These are phyloP conservation scores for Chloroceryle inda DNA, from an alignment of 2,797 vertebrate genomes.

Conservation along the genomic window DNA sequence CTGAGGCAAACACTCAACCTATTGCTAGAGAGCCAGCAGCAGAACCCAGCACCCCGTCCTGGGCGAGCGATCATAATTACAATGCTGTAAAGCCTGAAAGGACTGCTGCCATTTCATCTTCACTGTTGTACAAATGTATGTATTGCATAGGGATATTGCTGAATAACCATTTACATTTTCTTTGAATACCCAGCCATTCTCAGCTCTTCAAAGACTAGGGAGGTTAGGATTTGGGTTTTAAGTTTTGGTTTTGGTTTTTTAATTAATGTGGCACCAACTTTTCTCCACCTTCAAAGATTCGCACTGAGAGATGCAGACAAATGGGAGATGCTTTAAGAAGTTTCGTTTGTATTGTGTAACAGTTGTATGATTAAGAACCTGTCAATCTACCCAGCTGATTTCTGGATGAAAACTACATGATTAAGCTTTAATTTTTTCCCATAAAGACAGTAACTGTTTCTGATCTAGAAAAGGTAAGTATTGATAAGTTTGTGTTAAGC, in stretches of 20 bases:
- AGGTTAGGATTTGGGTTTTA: not conserved
- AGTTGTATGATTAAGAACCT: constrained; percentile 31
- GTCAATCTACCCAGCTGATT: not conserved
- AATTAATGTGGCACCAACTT: constrained; percentile 8
- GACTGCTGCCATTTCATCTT: constrained; percentile 87
- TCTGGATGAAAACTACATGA: constrained; percentile 26
- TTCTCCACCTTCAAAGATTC: constrained; percentile 60
- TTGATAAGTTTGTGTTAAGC: not conserved
- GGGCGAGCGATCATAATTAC: constrained; percentile 91
- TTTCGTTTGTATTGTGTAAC: not conserved
- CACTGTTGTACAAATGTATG: constrained; percentile 96
- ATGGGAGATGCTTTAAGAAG: constrained; percentile 18
- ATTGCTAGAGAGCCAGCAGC: constrained; percentile 76
- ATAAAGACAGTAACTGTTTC: constrained; percentile 48
- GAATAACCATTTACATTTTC: constrained; percentile 62
- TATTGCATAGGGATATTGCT: constrained; percentile 87
- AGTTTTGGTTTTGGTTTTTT: not conserved
- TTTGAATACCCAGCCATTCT: constrained; percentile 59
- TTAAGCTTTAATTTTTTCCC: constrained; percentile 28
- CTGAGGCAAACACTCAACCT: constrained; percentile 72
- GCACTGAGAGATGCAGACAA: not conserved
- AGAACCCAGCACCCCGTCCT: constrained; percentile 82
- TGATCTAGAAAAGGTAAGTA: constrained; percentile 58
- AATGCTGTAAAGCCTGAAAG: constrained; percentile 95
- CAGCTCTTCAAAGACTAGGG: constrained; percentile 53